These are phyloP conservation scores for Tenodera sinensis DNA, from an alignment of 2,888 invertebrate genomes.

Conservation along the genomic window DNA sequence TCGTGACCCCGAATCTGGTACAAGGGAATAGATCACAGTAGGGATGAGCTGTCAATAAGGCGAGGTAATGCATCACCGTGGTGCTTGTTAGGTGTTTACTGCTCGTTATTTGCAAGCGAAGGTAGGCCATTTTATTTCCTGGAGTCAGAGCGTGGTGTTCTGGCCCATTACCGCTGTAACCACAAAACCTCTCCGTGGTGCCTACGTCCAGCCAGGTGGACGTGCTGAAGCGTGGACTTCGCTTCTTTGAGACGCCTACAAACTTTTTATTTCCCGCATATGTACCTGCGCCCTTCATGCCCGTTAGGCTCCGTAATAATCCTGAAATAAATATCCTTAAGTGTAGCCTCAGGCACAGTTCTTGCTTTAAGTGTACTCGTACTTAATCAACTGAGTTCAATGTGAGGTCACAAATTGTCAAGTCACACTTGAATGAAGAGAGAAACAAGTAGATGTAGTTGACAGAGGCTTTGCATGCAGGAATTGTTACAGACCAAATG, in stretches of 20 bases:
- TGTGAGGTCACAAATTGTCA: neutral
- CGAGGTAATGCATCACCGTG: neutral
- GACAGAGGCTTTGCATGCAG: no score
- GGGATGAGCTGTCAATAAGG: neutral
- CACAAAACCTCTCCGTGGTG: neutral
- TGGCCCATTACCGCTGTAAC: slow-evolving; percentile 4
- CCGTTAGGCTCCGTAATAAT: neutral
- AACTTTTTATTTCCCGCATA: neutral
- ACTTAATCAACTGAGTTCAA: neutral
- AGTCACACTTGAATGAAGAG: neutral
- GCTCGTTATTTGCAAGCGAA: neutral
- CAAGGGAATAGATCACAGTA: neutral
- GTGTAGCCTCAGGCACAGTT: neutral
- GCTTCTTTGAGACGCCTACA: neutral
- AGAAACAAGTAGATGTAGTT: no score
- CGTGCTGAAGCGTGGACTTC: neutral
- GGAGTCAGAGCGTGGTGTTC: neutral
- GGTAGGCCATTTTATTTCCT: neutral
- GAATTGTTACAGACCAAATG: no score
- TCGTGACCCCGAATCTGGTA: no score
- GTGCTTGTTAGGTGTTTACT: neutral
- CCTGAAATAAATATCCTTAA: neutral
- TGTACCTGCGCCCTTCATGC: neutral
- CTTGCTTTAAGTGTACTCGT: neutral
- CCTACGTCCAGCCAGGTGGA: neutral